phyloP scores from a whole-genome alignment of 1,140 invertebrate species.

The Heliconius hewitsoni region DNA sequence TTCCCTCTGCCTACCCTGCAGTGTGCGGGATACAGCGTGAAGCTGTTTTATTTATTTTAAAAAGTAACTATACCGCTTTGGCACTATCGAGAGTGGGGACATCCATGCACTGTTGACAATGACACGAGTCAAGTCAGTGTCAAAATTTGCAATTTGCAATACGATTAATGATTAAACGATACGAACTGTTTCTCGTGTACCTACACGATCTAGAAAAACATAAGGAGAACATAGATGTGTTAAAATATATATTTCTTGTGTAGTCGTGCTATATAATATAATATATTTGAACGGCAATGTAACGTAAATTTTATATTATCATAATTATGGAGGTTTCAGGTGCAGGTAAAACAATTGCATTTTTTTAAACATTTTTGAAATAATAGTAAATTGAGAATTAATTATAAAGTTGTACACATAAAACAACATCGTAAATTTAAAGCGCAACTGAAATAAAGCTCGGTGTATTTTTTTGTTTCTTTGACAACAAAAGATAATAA shows the following conservation, averaged over 20 bases:
- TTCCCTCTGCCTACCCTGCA: no score
- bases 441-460: neutral
- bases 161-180: constrained; percentile 12
- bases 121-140: constrained; percentile 27
- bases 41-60: no score
- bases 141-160: constrained; percentile 27
- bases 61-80: neutral
- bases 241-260: neutral
- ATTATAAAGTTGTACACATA: neutral
- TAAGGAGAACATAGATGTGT: constrained; percentile 13
- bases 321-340: constrained; percentile 61
- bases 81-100: neutral
- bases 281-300: constrained; percentile 1
- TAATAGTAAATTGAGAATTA: neutral
- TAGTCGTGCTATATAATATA: constrained; percentile 3
- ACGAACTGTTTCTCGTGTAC: constrained; percentile 21
- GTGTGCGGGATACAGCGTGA: no score
- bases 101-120: constrained; percentile 22
- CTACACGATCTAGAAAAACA: constrained; percentile 24
- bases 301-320: constrained; percentile 2
- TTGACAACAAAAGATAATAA: constrained; percentile 64
- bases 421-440: neutral
- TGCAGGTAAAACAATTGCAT: constrained; percentile 42
- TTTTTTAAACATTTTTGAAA: neutral
- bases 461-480: constrained; percentile 45